Evolutionary conservation across 2,888 invertebrate species (phyloP), one percentile per base, ranked within the genome.

Genomic region (Spodoptera exigua): DNA sequence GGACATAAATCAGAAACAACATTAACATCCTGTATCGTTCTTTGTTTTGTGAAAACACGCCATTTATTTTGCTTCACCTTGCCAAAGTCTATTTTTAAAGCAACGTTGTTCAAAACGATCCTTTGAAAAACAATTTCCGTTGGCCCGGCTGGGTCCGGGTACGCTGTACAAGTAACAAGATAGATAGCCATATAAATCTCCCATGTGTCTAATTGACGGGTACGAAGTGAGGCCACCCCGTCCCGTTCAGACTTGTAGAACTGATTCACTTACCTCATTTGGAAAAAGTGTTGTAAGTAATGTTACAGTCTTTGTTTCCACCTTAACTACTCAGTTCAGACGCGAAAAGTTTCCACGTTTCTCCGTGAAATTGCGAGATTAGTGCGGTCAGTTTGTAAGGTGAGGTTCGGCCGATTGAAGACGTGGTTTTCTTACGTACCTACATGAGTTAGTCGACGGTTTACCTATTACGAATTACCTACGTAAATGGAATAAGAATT

Each of bases 161-260:
- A 65, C 76, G 75, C 61, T 76, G 79, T 82, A 81, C 83, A 81
- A 81, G 85, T 77, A 80, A 84, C 84, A 90, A 92, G 92, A 93
- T 87, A 86, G 87, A 93, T 92, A 84, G 90, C 85, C 85, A 77
- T 88, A 92, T 92, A 93, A 92, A 93, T 92, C 91, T 90, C 83
- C 84, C 82, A 83, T 82, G 86, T 89, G 91, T 92, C 91, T 92
- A 92, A 91, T 91, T 91, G 93, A 91, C 90, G 89, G 89, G 80
- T 83, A 83, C 84, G 83, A 86, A 84, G 86, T 84, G 83, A 77
- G 74, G 70, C 74, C 72, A 74, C 75, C 79, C 70, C 64, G 75
- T 63, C 74, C 69, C 60, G 59, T 63, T 68, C 73, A 76, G 72
- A 77, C 78, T 84, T 68, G 78, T 79, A 75, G 81, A 82, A 81